Conservation (phyloP, 2,888 invertebrate genomes). For the Rhamphomyia laevipes region DNA sequence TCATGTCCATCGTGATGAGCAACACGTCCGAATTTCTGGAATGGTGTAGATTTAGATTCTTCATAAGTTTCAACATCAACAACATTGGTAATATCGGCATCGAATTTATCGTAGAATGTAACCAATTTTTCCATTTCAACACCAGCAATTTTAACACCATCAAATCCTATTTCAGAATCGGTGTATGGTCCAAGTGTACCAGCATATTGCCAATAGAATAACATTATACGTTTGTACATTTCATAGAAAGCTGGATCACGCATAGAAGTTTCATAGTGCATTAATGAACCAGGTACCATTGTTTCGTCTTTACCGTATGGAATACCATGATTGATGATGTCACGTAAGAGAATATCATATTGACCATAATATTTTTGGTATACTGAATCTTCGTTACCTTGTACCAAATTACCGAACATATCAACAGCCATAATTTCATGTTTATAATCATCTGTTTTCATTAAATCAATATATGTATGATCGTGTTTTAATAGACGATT, state of each 20-base stretch:
- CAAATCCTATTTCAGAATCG: constrained; percentile 47
- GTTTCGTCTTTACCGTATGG: constrained; percentile 25
- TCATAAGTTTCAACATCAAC: constrained; percentile 37
- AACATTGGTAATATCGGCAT: constrained; percentile 45
- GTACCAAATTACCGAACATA: constrained; percentile 43
- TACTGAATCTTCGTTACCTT: constrained; percentile 42
- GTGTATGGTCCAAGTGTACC: constrained; percentile 47
- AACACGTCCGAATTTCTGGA: constrained; percentile 28
- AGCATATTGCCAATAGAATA: constrained; percentile 49
- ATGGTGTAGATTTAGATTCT: constrained; percentile 26
- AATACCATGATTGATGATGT: constrained; percentile 41
- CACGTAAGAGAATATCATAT: constrained; percentile 40
- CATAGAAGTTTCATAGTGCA: constrained; percentile 52
- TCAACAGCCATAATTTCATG: constrained; percentile 34
- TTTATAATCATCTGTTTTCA: constrained; percentile 15
- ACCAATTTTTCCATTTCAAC: constrained; percentile 51
- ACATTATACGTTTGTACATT: constrained; percentile 49
- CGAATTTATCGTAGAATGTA: constrained; percentile 58
- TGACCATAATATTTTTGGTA: constrained; percentile 44
- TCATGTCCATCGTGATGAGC: constrained; percentile 30
- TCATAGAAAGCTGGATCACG: constrained; percentile 65
- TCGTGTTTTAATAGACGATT: constrained; percentile 40
- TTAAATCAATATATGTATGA: constrained; percentile 23
- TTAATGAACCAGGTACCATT: constrained; percentile 39
- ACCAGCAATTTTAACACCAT: constrained; percentile 51